phyloP scores from a whole-genome alignment of 2,888 invertebrate genomes.

The Xestia c-nigrum region DNA sequence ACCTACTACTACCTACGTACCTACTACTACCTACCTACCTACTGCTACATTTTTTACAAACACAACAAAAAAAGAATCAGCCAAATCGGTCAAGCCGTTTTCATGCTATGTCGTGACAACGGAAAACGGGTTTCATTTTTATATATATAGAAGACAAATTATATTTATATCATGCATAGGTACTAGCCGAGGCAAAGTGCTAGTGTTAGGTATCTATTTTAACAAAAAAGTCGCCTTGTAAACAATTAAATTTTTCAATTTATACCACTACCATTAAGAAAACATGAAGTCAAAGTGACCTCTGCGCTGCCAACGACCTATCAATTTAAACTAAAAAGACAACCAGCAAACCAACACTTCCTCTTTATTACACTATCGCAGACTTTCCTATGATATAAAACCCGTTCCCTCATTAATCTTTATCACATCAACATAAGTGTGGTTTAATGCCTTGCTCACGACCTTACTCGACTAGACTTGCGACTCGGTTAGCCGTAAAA shows the following conservation, averaged over 20 bases:
- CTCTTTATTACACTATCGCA: slow-evolving; percentile 18
- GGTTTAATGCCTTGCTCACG: slow-evolving; percentile 6
- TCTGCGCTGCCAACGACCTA: neutral
- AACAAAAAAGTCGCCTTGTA: neutral
- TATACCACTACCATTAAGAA: neutral
- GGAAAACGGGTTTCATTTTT: no score
- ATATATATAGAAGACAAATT: no score
- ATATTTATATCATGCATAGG: no score
- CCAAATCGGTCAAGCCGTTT: no score
- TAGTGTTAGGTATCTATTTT: neutral
- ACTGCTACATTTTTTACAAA: no score
- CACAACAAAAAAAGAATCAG: no score
- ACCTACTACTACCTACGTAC: no score
- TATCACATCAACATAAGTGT: slow-evolving; percentile 40
- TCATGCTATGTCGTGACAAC: no score
- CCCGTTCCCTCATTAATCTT: slow-evolving; percentile 55
- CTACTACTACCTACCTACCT: no score
- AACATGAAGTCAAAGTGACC: neutral
- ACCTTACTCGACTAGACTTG: neutral
- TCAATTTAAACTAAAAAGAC: neutral
- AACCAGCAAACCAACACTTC: slow-evolving; percentile 1
- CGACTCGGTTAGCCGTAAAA: neutral
- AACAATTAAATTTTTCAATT: neutral
- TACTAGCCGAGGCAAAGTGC: no score
- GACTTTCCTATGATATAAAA: slow-evolving; percentile 23